Conservation (phyloP, 2,797 vertebrate species). For the Triplophysa bombifrons region DNA sequence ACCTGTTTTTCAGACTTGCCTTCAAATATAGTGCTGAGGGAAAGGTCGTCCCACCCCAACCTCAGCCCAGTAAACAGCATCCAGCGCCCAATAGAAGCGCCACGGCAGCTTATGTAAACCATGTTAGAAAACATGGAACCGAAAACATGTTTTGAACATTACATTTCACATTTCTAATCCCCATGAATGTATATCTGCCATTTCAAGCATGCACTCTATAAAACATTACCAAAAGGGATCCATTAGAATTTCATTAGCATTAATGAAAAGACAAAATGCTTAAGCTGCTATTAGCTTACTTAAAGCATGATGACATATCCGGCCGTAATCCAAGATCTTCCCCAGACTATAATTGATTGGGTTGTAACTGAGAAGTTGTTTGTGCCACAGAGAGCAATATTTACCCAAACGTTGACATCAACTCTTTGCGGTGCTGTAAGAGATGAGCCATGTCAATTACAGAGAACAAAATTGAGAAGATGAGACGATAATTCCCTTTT, state of each 20-base stretch:
- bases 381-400: slow-evolving; percentile 53
- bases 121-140: neutral
- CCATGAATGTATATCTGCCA: neutral
- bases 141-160: neutral
- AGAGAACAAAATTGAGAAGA: slow-evolving; percentile 34
- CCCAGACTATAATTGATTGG: slow-evolving; percentile 49
- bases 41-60: slow-evolving; percentile 33
- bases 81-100: slow-evolving; percentile 3
- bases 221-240: slow-evolving; percentile 38
- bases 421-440: slow-evolving; percentile 44
- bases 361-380: slow-evolving; percentile 55
- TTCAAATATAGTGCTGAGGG: slow-evolving; percentile 42
- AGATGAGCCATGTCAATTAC: slow-evolving; percentile 52
- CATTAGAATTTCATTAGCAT: slow-evolving; percentile 57
- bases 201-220: slow-evolving; percentile 12
- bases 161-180: neutral
- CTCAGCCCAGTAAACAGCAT: slow-evolving; percentile 24
- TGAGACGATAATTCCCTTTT: slow-evolving; percentile 14
- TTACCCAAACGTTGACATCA: slow-evolving; percentile 54
- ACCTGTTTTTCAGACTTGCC: slow-evolving; percentile 59
- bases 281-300: slow-evolving; percentile 48
- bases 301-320: slow-evolving; percentile 46
- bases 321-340: slow-evolving; percentile 54
- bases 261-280: slow-evolving; percentile 55
- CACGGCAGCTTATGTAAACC: slow-evolving; percentile 6